Evolutionary conservation across 1,140 invertebrate species (phyloP).

Genomic region (Trichonephila inaurata): DNA sequence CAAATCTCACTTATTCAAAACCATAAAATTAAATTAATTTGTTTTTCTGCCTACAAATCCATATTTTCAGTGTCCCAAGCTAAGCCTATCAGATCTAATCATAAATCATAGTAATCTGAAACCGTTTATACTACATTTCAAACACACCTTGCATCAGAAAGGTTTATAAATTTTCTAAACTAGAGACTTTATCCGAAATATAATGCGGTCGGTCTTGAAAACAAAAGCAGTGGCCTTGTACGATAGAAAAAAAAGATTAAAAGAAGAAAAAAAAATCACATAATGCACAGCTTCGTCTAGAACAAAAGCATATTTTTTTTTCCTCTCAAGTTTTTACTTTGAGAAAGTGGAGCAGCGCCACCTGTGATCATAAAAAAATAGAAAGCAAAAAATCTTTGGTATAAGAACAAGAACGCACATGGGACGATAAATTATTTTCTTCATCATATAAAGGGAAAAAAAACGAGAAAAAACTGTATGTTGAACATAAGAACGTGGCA

Average conservation of each 20-base stretch:
- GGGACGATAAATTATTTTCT: slow-evolving; percentile 62
- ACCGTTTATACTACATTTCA: slow-evolving; percentile 3
- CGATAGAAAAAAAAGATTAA: background rate
- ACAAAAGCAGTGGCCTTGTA: slow-evolving; percentile 22
- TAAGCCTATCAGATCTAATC: background rate
- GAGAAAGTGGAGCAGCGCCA: slow-evolving; percentile 57
- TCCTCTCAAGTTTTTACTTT: slow-evolving; percentile 8
- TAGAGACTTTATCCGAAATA: slow-evolving; percentile 27
- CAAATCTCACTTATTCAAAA: too few species aligned
- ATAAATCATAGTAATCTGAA: background rate
- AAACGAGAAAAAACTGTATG: slow-evolving; percentile 29
- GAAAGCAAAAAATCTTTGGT: background rate
- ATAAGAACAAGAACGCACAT: slow-evolving; percentile 41
- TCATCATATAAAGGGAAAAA: slow-evolving; percentile 22
- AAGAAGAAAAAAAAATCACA: background rate
- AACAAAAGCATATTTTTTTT: slow-evolving; percentile 35
- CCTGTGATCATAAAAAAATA: slow-evolving; percentile 44
- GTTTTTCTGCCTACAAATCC: too few species aligned
- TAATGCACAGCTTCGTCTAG: slow-evolving; percentile 9
- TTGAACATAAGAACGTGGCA: slow-evolving; percentile 42
- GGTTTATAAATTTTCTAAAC: slow-evolving; percentile 14
- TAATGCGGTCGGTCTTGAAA: background rate
- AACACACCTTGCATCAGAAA: background rate
- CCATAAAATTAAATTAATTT: too few species aligned
- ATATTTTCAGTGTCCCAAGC: background rate